Conservation (phyloP, 1,140 invertebrate species). For the Helicoverpa zea region DNA sequence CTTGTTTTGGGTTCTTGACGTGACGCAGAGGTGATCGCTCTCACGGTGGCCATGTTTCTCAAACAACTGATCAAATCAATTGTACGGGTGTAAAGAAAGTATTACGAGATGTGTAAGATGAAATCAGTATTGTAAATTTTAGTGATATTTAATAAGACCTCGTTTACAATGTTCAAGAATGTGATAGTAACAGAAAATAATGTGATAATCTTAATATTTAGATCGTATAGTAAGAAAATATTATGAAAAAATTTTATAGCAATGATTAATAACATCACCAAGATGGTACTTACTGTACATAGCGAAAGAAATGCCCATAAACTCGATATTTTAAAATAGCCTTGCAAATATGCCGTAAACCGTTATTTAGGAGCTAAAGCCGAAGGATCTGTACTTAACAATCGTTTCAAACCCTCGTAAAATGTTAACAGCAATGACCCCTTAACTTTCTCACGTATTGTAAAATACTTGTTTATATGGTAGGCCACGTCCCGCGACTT, state of each 20-base stretch:
- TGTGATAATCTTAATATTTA: no score
- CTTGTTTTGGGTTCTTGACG: conserved; percentile 34
- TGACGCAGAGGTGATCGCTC: conserved; percentile 31
- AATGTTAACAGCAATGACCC: conserved; percentile 37
- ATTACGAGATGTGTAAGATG: neutral
- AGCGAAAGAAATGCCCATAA: no score
- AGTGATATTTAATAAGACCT: neutral
- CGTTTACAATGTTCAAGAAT: no score
- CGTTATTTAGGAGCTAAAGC: conserved; percentile 30
- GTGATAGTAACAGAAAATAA: no score
- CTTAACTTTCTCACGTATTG: conserved; percentile 44
- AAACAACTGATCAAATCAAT: neutral
- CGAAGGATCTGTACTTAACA: conserved; percentile 25
- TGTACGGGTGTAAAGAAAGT: neutral
- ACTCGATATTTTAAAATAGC: neutral
- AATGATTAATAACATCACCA: no score
- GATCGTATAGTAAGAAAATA: no score
- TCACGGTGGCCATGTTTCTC: conserved; percentile 18
- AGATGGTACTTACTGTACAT: no score
- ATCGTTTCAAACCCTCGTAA: conserved; percentile 33
- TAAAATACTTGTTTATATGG: conserved; percentile 50
- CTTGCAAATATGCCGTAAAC: neutral
- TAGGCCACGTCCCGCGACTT: conserved; percentile 42
- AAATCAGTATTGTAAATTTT: neutral
- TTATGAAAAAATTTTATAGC: no score